phyloP scores from a whole-genome alignment of 2,797 vertebrate species.

The Alectoris magna region DNA sequence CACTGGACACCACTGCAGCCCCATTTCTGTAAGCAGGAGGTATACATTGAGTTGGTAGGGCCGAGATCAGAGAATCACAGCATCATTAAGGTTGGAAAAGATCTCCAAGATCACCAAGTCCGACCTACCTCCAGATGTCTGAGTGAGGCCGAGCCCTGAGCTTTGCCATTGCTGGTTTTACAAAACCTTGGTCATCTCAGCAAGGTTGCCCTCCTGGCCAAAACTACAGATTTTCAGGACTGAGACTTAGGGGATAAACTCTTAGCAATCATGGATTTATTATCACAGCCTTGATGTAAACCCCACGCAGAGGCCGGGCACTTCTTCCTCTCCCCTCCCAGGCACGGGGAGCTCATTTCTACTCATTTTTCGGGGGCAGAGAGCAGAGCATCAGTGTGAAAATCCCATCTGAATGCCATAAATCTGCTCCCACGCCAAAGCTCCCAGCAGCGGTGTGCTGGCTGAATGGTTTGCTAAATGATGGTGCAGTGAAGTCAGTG shows the following conservation, averaged over 20 bases:
- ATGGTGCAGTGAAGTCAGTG: not conserved
- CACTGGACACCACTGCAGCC: not conserved
- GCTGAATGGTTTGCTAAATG: not conserved
- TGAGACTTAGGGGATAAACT: not conserved
- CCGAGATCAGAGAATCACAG: too few species aligned
- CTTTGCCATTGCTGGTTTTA: not conserved
- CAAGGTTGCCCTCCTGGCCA: not conserved
- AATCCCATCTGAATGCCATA: not conserved
- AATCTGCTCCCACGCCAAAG: not conserved
- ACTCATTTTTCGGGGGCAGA: not conserved
- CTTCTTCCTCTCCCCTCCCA: not conserved
- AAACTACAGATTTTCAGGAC: not conserved
- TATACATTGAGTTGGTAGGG: not conserved
- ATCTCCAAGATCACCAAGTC: too few species aligned
- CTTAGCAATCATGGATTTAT: not conserved
- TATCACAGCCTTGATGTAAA: not conserved
- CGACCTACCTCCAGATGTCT: not conserved
- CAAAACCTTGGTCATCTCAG: not conserved
- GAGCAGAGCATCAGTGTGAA: not conserved
- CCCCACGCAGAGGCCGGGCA: fast-evolving
- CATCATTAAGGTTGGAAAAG: too few species aligned
- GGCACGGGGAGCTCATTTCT: not conserved
- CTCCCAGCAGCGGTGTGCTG: not conserved
- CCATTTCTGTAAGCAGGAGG: not conserved
- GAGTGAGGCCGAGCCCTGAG: not conserved